Base-by-base conservation (phyloP, 2,888 invertebrate species). In the Geotrupes spiniger region DNA sequence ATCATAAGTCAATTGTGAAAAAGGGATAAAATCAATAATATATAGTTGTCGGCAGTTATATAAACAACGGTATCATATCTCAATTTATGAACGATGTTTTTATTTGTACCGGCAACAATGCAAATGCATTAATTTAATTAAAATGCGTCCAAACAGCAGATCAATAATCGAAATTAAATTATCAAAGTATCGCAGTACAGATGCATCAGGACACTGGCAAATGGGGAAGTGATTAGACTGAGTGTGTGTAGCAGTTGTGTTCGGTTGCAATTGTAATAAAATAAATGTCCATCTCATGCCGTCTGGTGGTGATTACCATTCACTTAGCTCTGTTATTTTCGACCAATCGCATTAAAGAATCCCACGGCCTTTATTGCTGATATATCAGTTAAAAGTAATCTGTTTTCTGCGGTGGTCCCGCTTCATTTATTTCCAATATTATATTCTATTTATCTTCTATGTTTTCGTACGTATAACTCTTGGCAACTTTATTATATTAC, bases 231-330 rank as follows among this genome's bases (percentile, higher is more conserved):
- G 64, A 65, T 63, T 66, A 66, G 61, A 64, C 61, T 58, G 61
- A 63, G 63, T 64, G 64, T 60, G 64, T 21, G 21, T 58, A 64
- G 65, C 66, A 66, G 65, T 66, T 66, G 66, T 64, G 63, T 62
- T 60, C 36, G 53, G 47, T 57, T 59, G 62, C 62, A 62, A 67
- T 63, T 60, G 64, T 62, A 65, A 68, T 68, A 66, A 68, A 67
- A 66, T 66, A 67, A 66, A 69, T 66, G 68, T 65, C 62, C 60
- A 61, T 66, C 66, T 63, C 62, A 61, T 64, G 63, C 61, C 61
- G 59, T 62, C 60, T 58, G 60, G 58, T 59, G 58, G 62, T 63
- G 63, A 65, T 66, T 64, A 64, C 63, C 58, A 64, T 65, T 64
- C 65, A 61, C 64, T 66, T 64, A 48, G 45, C 33, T 17, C 45